Base-by-base conservation (phyloP, 2,113 vertebrate species). In the Rhagologus leucostigma region DNA sequence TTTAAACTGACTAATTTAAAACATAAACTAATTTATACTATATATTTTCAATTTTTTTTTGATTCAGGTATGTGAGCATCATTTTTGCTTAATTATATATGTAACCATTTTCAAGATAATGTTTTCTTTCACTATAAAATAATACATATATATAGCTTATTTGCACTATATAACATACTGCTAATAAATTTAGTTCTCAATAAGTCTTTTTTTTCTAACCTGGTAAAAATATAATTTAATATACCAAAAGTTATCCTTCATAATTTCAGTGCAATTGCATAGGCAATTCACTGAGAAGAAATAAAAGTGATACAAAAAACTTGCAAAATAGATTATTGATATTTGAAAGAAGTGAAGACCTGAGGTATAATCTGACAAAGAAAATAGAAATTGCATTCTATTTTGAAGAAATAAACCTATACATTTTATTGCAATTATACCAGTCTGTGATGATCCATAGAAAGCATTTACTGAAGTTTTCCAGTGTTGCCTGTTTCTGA, bases 221-320 rank as follows among this genome's bases (percentile, higher is more conserved):
- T 35, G 12, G 30, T 26, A 80, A 23, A 73, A 84, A 32, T 52
- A 41, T 7, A 69, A 4, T 70, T 80, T 65, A 42, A 55, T 53
- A 59, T 32, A 46, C 4, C 62, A 47, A 20, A 90, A 86, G 9
- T 21, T 69, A 55, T 39, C 33, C 13, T 89, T 73, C 42, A 33
- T 1, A 0, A 46, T 77, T 76, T 64, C 57, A 62, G 29, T 49
- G 49, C 20, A 65, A 33, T 27, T 53, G 15, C 33, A 42, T 0
- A 1, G 32, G 12, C 17, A 57, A 29, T 74, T 77, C 10, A 37
- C 24, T 6, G 17, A 68, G 20, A 69, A 65, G 21, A 89, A 77
- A 76, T 24, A 83, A 44, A 94, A 69, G 3, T 10, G 3, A 84
- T 19, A n/a, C 1, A 46, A n/a, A 49, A 18, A 90, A 62, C 13